Percentiles rank a stretch among this genome's conserved stretches.
Evolutionary conservation across 2,888 invertebrate species (phyloP).

Genomic region (Eudemis profundana): DNA sequence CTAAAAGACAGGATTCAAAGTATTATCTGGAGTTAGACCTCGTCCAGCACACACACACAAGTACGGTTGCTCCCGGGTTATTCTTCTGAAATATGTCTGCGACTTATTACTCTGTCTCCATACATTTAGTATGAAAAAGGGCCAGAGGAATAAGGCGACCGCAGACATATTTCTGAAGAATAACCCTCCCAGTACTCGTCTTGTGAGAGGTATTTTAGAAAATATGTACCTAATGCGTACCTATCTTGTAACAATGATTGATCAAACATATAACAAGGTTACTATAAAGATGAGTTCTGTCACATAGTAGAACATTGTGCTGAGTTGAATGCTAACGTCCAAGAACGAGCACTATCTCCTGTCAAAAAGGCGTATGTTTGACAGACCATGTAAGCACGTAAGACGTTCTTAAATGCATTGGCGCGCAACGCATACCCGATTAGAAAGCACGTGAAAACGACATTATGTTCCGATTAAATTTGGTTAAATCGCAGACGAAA

Average conservation of each 20-base stretch:
- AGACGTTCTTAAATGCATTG: slow-evolving; percentile 2
- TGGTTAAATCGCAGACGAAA: slow-evolving; percentile 58
- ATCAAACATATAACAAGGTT: not conserved
- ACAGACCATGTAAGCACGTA: not conserved
- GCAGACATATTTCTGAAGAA: too few species aligned
- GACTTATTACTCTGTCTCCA: too few species aligned
- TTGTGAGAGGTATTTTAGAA: too few species aligned
- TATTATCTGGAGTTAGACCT: too few species aligned
- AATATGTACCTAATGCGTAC: too few species aligned
- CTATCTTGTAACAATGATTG: not conserved
- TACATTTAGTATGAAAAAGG: too few species aligned
- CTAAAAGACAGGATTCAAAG: too few species aligned
- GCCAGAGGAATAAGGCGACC: too few species aligned
- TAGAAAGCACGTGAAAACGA: slow-evolving; percentile 63
- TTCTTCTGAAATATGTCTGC: too few species aligned
- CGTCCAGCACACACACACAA: too few species aligned
- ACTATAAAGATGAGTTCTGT: not conserved
- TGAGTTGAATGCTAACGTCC: slow-evolving; percentile 4
- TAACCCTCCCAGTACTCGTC: too few species aligned
- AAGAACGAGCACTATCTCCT: not conserved
- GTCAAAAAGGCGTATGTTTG: not conserved
- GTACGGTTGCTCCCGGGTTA: too few species aligned
- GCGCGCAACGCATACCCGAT: slow-evolving; percentile 46
- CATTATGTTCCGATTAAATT: slow-evolving; percentile 57
- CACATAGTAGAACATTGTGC: not conserved